A percentile compares a stretch with the other conserved stretches of the same genome.
Conservation (phyloP, 2,797 vertebrate species). For the Aphelocoma californica region DNA sequence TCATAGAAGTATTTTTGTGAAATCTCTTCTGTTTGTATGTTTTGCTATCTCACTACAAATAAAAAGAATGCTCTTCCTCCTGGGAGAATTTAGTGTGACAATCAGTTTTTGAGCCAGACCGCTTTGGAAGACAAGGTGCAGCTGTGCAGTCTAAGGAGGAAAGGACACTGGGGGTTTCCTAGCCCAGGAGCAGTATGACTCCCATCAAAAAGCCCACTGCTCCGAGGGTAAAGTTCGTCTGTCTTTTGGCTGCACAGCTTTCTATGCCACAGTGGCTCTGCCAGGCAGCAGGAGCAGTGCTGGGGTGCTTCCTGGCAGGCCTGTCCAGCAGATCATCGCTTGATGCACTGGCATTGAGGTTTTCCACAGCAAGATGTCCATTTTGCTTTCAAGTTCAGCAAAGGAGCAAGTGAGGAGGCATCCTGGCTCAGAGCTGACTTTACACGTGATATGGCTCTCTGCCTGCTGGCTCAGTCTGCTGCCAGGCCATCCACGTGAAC, state of each 20-base stretch:
- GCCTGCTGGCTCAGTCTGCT: not conserved
- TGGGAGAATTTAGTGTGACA: not conserved
- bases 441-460: fast-evolving
- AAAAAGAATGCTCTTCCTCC: not conserved
- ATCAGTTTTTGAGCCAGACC: not conserved
- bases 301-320: not conserved
- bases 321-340: fast-evolving
- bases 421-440: not conserved
- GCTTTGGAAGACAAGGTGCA: not conserved
- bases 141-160: not conserved
- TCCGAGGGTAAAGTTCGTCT: not conserved
- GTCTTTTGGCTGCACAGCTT: not conserved
- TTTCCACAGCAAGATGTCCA: not conserved
- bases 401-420: not conserved
- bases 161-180: not conserved
- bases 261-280: not conserved
- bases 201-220: not conserved
- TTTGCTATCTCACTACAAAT: not conserved
- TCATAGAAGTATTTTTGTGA: not conserved
- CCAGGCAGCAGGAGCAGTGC: not conserved
- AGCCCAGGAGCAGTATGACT: not conserved
- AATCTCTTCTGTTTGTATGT: not conserved
- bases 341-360: not conserved
- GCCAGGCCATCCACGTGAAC: not conserved
- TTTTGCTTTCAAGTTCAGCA: not conserved